These are phyloP conservation scores for Junonia oenone DNA, from an alignment of 2,888 invertebrate genomes.

Conservation along the genomic window DNA sequence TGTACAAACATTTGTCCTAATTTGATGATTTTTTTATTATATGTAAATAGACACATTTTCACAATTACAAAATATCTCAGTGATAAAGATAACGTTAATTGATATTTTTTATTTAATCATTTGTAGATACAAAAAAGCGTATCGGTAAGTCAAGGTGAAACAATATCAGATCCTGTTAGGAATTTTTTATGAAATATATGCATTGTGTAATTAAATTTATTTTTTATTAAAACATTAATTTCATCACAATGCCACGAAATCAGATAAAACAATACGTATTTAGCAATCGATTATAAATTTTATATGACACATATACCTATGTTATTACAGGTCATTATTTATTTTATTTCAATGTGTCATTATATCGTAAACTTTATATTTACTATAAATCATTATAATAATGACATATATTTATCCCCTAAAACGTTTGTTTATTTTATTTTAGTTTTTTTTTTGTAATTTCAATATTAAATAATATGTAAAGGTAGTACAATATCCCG, in stretches of 20 bases:
- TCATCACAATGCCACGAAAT: background rate
- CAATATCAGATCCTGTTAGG: conserved; percentile 35
- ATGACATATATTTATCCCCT: too few relatives aligned
- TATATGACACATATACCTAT: background rate
- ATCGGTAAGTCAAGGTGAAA: conserved; percentile 31
- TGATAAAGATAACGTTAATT: conserved; percentile 17
- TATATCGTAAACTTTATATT: background rate
- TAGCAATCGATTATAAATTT: background rate
- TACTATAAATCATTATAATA: background rate
- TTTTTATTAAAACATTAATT: background rate
- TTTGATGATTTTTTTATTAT: background rate
- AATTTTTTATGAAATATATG: conserved; percentile 9
- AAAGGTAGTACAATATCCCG: background rate
- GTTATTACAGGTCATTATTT: background rate
- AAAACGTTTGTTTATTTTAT: too few relatives aligned
- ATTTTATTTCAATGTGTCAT: background rate
- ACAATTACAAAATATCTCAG: conserved; percentile 9
- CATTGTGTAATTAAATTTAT: background rate
- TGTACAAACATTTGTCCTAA: background rate
- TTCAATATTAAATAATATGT: background rate
- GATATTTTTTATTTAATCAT: conserved; percentile 14
- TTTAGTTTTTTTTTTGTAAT: background rate
- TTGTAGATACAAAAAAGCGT: conserved; percentile 15
- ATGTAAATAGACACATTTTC: background rate
- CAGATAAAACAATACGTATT: background rate